Evolutionary conservation across 2,888 invertebrate species (phyloP).

Genomic region (Dryomyza anilis): DNA sequence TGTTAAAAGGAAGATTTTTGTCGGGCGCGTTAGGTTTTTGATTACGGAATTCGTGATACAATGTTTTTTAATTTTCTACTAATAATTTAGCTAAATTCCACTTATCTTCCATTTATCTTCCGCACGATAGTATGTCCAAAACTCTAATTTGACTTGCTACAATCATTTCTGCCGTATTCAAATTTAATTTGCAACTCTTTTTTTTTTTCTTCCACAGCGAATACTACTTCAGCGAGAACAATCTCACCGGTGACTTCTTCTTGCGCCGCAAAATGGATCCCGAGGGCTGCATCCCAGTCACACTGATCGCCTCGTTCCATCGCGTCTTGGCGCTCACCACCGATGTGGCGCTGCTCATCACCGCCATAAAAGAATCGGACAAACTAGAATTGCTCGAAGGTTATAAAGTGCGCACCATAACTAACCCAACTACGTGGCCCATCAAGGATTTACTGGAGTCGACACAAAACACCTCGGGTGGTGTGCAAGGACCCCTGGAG

Average conservation of each 20-base stretch:
- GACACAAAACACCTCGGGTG: slow-evolving; percentile 33
- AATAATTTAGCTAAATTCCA: too few relatives aligned
- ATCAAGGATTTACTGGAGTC: slow-evolving; percentile 67
- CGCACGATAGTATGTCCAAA: too few relatives aligned
- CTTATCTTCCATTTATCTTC: too few relatives aligned
- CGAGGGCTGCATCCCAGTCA: slow-evolving; percentile 91
- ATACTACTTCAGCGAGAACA: slow-evolving; percentile 98
- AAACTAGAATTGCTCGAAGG: slow-evolving; percentile 79
- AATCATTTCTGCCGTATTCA: too few relatives aligned
- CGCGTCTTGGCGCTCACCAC: slow-evolving; percentile 86
- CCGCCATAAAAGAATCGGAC: slow-evolving; percentile 84
- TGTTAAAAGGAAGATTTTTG: too few relatives aligned
- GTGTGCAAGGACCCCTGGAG: slow-evolving; percentile 11
- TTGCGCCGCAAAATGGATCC: slow-evolving; percentile 94
- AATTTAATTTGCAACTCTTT: not conserved
- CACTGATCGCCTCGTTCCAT: slow-evolving; percentile 94
- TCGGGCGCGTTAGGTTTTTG: too few relatives aligned
- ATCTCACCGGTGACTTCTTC: slow-evolving; percentile 94
- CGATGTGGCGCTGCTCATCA: slow-evolving; percentile 81
- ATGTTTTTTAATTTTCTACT: too few relatives aligned
- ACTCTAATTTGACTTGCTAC: too few relatives aligned
- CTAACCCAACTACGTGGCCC: slow-evolving; percentile 89
- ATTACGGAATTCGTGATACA: too few relatives aligned
- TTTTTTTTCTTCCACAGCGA: slow-evolving; percentile 70
- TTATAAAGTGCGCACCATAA: slow-evolving; percentile 81